A percentile compares a stretch with the other conserved stretches of the same genome.
Evolutionary conservation across 2,888 invertebrate species (phyloP).

Genomic region (Acrobasis consociella): DNA sequence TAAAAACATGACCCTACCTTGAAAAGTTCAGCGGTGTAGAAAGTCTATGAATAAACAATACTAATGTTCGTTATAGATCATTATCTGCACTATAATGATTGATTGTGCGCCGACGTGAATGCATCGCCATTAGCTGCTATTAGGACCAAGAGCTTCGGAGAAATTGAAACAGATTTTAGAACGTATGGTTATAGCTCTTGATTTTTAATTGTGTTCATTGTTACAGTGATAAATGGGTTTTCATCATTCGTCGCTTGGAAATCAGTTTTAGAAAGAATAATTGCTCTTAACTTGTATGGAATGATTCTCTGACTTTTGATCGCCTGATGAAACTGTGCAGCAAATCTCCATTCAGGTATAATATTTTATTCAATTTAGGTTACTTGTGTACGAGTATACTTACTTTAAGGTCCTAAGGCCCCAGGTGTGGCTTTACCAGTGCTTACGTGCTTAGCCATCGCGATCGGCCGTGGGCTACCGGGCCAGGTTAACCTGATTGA

Average conservation of each 20-base stretch:
- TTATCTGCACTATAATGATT: conserved; percentile 16
- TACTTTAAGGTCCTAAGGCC: no score
- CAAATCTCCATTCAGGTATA: background rate
- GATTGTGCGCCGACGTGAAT: conserved; percentile 19
- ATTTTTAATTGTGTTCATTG: background rate
- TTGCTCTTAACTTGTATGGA: background rate
- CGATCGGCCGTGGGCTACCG: no score
- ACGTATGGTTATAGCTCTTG: background rate
- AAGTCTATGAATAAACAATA: conserved; percentile 13
- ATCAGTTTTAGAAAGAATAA: background rate
- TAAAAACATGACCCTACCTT: background rate
- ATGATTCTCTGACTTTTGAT: background rate
- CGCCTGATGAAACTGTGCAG: background rate
- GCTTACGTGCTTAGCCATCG: no score
- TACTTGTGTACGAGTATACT: no score
- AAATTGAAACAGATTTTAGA: conserved; percentile 13
- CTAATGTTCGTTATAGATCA: conserved; percentile 21
- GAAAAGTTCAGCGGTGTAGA: conserved; percentile 11
- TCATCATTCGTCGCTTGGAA: background rate
- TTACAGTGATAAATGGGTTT: background rate
- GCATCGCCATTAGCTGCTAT: conserved; percentile 5
- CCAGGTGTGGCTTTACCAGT: no score
- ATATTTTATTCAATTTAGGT: no score
- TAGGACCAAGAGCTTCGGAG: conserved; percentile 5
- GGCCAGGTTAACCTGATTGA: no score